Evolutionary conservation across 2,888 invertebrate species (phyloP).

Genomic region (Toxonevra muliebris): DNA sequence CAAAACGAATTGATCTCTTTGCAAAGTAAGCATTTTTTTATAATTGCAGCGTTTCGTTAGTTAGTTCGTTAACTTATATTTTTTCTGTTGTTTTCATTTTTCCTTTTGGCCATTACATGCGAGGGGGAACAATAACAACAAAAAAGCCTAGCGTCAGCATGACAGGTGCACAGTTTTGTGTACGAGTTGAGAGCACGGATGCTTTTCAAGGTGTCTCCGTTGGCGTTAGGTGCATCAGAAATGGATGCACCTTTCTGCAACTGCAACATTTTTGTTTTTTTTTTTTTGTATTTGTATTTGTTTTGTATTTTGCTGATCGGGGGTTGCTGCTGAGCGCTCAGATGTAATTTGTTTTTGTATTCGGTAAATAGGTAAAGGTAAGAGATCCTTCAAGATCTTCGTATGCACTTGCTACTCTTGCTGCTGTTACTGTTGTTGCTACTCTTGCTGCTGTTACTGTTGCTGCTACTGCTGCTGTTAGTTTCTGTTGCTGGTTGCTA

Average conservation of each 20-base stretch:
- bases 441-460: constrained; percentile 12
- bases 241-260: constrained; percentile 55
- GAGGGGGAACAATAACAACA: not conserved
- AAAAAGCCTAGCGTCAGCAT: constrained; percentile 26
- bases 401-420: constrained; percentile 22
- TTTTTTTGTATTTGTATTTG: too few species aligned
- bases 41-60: constrained; percentile 30
- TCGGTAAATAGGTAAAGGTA: constrained; percentile 10
- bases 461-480: constrained; percentile 31
- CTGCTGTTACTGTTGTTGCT: not conserved
- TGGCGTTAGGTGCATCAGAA: constrained; percentile 39
- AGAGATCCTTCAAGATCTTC: constrained; percentile 43
- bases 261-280: constrained; percentile 31
- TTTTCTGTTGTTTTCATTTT: constrained; percentile 21
- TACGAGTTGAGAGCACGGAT: constrained; percentile 33
- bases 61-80: constrained; percentile 11
- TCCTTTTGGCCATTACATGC: constrained; percentile 21
- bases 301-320: constrained; percentile 20
- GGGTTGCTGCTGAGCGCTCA: constrained; percentile 41
- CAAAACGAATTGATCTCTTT: constrained; percentile 21
- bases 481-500: constrained; percentile 4
- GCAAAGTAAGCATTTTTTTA: constrained; percentile 8
- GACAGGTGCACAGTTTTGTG: constrained; percentile 37
- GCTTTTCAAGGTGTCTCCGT: constrained; percentile 14
- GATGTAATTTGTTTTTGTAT: constrained; percentile 38